These are phyloP conservation scores for Charaxes varanes DNA, from an alignment of 1,140 invertebrate species.

Conservation along the genomic window DNA sequence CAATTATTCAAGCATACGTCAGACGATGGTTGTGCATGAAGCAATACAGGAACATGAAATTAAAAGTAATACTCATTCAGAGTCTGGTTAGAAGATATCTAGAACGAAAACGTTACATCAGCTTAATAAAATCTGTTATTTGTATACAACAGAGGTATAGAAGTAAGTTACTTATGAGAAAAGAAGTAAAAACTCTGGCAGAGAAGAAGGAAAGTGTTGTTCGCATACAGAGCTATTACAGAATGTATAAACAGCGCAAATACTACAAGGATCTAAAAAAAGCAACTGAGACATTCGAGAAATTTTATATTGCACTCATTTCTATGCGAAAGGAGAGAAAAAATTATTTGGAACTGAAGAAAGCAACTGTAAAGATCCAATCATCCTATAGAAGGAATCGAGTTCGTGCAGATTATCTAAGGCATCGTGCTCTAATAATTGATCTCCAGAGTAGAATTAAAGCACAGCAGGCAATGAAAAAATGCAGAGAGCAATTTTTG, in stretches of 20 bases:
- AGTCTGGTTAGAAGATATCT: slow-evolving; percentile 38
- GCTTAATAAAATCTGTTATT: slow-evolving; percentile 40
- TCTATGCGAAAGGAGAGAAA: slow-evolving; percentile 57
- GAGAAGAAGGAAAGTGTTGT: slow-evolving; percentile 34
- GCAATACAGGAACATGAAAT: slow-evolving; percentile 29
- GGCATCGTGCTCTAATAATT: slow-evolving; percentile 34
- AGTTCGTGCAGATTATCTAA: slow-evolving; percentile 38
- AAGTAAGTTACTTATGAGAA: slow-evolving; percentile 51
- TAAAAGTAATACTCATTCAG: slow-evolving; percentile 42
- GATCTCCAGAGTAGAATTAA: slow-evolving; percentile 63
- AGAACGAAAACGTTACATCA: slow-evolving; percentile 35
- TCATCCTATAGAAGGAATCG: slow-evolving; percentile 50
- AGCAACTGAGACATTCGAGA: slow-evolving; percentile 35
- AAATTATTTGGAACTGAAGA: slow-evolving; percentile 44
- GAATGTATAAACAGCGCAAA: slow-evolving; percentile 41
- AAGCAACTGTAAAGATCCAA: slow-evolving; percentile 51
- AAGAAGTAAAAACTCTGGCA: slow-evolving; percentile 38
- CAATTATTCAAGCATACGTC: slow-evolving; percentile 60
- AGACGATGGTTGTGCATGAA: slow-evolving; percentile 58
- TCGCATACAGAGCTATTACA: slow-evolving; percentile 64
- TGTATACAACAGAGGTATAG: slow-evolving; percentile 68
- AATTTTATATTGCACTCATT: slow-evolving; percentile 51
- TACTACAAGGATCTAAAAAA: slow-evolving; percentile 31
- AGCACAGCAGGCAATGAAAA: slow-evolving; percentile 50
- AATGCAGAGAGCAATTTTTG: slow-evolving; percentile 48